Evolutionary conservation across 2,888 invertebrate species (phyloP).

Genomic region (Andrena marginata): DNA sequence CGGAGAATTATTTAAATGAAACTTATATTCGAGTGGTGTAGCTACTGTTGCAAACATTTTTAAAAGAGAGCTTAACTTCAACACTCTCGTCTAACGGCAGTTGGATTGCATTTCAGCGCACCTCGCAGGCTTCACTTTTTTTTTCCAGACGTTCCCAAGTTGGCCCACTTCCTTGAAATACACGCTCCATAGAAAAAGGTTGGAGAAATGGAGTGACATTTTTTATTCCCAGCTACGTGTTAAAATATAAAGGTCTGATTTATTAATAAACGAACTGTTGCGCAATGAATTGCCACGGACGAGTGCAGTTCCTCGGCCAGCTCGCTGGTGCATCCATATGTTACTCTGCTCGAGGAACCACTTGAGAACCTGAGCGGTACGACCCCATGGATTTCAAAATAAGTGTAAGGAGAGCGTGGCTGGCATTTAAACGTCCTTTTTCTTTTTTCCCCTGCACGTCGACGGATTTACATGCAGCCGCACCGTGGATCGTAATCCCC

Average conservation of each 20-base stretch:
- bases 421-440: constrained; percentile 51
- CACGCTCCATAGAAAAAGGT: neutral
- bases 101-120: too few species aligned
- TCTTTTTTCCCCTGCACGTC: constrained; percentile 42
- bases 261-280: neutral
- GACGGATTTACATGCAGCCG: constrained; percentile 69
- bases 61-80: too few species aligned
- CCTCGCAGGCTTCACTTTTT: too few species aligned
- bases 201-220: neutral
- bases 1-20: too few species aligned
- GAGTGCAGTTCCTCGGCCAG: constrained; percentile 10
- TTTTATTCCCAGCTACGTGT: too few species aligned
- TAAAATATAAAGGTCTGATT: neutral
- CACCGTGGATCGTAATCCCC: constrained; percentile 54
- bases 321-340: constrained; percentile 46
- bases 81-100: too few species aligned
- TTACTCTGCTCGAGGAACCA: constrained; percentile 55
- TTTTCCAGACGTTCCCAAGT: too few species aligned
- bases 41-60: too few species aligned
- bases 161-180: neutral
- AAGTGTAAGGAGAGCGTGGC: constrained; percentile 39
- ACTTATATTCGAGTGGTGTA: too few species aligned
- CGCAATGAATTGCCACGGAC: neutral
- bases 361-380: constrained; percentile 36
- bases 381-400: constrained; percentile 53